A percentile compares a stretch with the other conserved stretches of the same genome.
These are phyloP conservation scores for Salticus scenicus DNA, from an alignment of 2,888 invertebrate species.

Conservation along the genomic window DNA sequence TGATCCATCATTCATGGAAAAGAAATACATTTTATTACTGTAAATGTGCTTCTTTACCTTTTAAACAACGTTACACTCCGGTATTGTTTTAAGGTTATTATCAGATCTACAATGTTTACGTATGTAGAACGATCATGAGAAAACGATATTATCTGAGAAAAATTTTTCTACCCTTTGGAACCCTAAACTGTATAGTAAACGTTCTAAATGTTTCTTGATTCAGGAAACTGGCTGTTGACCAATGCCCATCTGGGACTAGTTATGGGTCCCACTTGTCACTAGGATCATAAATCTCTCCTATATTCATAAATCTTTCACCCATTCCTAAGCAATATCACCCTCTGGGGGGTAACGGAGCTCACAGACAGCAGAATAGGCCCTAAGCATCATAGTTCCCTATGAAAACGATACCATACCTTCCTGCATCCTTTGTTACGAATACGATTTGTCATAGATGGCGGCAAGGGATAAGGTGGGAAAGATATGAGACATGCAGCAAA, in stretches of 20 bases:
- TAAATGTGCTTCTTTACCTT: too few species aligned
- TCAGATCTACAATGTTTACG: too few species aligned
- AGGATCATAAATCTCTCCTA: slow-evolving; percentile 59
- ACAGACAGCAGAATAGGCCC: slow-evolving; percentile 57
- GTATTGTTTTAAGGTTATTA: too few species aligned
- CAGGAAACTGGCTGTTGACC: slow-evolving; percentile 32
- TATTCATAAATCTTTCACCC: slow-evolving; percentile 67
- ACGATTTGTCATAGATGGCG: slow-evolving; percentile 59
- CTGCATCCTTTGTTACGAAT: slow-evolving; percentile 48
- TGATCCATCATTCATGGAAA: too few species aligned
- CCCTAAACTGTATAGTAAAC: too few species aligned
- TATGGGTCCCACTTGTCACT: slow-evolving; percentile 59
- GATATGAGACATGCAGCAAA: slow-evolving; percentile 14
- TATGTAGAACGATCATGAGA: too few species aligned
- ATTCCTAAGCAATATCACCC: slow-evolving; percentile 45
- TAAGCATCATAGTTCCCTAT: slow-evolving; percentile 39
- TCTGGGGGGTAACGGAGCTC: slow-evolving; percentile 45
- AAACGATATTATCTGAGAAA: not conserved
- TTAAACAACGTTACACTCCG: too few species aligned
- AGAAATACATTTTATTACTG: too few species aligned
- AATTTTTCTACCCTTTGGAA: not conserved
- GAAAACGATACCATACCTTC: slow-evolving; percentile 54
- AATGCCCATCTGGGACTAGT: slow-evolving; percentile 44
- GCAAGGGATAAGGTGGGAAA: slow-evolving; percentile 17
- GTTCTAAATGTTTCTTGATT: too few species aligned